These are phyloP conservation scores for Pampus argenteus DNA, from an alignment of 2,797 vertebrate species.

Conservation along the genomic window DNA sequence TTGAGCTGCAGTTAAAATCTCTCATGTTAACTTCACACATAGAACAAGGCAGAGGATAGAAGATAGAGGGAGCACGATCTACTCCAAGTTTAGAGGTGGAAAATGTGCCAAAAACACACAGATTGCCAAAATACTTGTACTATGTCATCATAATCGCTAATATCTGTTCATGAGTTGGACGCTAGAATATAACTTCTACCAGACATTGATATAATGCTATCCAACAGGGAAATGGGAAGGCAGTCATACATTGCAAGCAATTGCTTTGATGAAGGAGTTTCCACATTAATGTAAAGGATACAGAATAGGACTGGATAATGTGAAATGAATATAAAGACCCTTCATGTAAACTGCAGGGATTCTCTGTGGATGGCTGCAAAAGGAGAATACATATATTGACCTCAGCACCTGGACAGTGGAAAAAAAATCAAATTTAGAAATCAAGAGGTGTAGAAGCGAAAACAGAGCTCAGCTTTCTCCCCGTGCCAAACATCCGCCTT, in stretches of 20 bases:
- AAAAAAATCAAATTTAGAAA: slow-evolving; percentile 46
- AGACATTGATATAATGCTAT: slow-evolving; percentile 46
- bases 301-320: slow-evolving; percentile 28
- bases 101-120: slow-evolving; percentile 43
- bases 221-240: slow-evolving; percentile 40
- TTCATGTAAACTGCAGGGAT: slow-evolving; percentile 40
- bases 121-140: slow-evolving; percentile 56
- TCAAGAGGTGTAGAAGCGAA: slow-evolving; percentile 49
- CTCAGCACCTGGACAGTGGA: slow-evolving; percentile 43
- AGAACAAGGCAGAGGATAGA: slow-evolving; percentile 33
- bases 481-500: slow-evolving; percentile 43
- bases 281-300: slow-evolving; percentile 61
- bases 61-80: slow-evolving; percentile 24
- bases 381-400: slow-evolving; percentile 42
- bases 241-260: slow-evolving; percentile 31
- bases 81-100: slow-evolving; percentile 22
- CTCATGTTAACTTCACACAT: slow-evolving; percentile 24
- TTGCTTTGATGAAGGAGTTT: slow-evolving; percentile 65
- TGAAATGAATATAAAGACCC: slow-evolving; percentile 38
- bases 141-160: slow-evolving; percentile 41
- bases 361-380: slow-evolving; percentile 57
- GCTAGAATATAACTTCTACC: slow-evolving; percentile 31
- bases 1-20: slow-evolving; percentile 24
- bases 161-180: slow-evolving; percentile 46
- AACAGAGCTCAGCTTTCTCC: slow-evolving; percentile 56